Base-by-base conservation (phyloP, 2,113 vertebrate species). In the Corydoras sp. region DNA sequence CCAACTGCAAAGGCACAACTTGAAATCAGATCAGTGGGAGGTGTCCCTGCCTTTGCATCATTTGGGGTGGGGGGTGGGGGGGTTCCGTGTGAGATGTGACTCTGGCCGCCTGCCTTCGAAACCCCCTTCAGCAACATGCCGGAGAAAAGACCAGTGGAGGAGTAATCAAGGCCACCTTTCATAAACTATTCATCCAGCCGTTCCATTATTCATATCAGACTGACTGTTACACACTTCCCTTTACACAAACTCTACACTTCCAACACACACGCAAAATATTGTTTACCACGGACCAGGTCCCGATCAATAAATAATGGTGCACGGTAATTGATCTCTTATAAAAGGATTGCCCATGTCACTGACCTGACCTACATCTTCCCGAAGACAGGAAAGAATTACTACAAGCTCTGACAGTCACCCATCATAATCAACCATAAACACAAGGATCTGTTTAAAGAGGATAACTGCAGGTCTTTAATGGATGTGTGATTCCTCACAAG, bases 1-100 rank as follows among this genome's bases (percentile, higher is more conserved):
- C 62, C 55, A 70, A 74, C 84, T 83, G 85, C 50, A 82, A 85
- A 83, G 79, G 81, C 81, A 80, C 84, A 86, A 83, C 75, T 71
- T 83, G 81, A 77, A 85, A 85, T 82, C 74, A 73, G 77, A 85
- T 83, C 80, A 58, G 54, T 60, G 18, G 58, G 73, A 75, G 0
- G 31, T 62, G 79, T 80, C 84, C 84, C 84, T 82, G 80, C 74
- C 63, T 14, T 72, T 51, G 56, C 72, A 2, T 74, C 76, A 61
- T 67, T 65, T 60, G 63, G 31, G 13, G 35, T 53, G 64, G 30
- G 30, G 14, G 48, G 51, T 18, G 10, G 13, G 68, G 62, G 48
- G 4, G 35, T 43, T 43, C 35, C 35, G 7, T 59, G 13, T 9
- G 32, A 6, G 58, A 50, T 31, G 55, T 51, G 67, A 64, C 55